These are phyloP conservation scores for Neodiprion lecontei DNA, from an alignment of 1,140 invertebrate genomes.

Conservation along the genomic window DNA sequence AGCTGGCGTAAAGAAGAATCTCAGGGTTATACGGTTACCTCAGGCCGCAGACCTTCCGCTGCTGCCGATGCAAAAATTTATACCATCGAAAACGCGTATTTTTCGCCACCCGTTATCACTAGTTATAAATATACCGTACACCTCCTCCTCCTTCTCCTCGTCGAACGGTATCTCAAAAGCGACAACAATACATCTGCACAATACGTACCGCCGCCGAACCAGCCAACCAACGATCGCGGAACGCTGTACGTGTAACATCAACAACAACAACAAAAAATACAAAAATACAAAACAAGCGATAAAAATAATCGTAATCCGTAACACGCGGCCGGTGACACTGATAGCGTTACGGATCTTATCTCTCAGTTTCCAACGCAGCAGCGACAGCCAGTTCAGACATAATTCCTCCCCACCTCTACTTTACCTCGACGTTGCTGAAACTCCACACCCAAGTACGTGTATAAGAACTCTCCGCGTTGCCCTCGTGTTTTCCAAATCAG, in stretches of 20 bases:
- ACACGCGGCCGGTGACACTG: neutral
- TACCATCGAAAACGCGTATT: too few species aligned
- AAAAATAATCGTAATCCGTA: neutral
- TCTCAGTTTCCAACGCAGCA: neutral
- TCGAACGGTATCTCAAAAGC: too few species aligned
- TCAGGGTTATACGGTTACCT: neutral
- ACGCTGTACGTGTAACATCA: slow-evolving; percentile 8
- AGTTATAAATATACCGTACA: too few species aligned
- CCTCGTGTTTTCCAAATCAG: slow-evolving; percentile 52
- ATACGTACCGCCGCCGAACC: neutral
- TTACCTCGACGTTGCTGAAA: neutral
- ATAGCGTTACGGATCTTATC: slow-evolving; percentile 5
- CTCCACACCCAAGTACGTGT: neutral
- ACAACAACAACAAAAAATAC: neutral
- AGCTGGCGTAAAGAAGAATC: slow-evolving; percentile 6
- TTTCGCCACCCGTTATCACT: too few species aligned
- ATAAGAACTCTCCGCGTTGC: neutral
- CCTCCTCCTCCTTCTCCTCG: neutral
- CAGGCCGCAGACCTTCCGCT: neutral
- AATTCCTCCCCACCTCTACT: neutral
- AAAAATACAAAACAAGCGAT: neutral
- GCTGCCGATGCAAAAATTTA: too few species aligned
- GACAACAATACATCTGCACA: neutral
- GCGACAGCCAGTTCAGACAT: too few species aligned
- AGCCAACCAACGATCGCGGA: neutral